Conservation (phyloP, 2,888 invertebrate species). For the Phyllotreta striolata region DNA sequence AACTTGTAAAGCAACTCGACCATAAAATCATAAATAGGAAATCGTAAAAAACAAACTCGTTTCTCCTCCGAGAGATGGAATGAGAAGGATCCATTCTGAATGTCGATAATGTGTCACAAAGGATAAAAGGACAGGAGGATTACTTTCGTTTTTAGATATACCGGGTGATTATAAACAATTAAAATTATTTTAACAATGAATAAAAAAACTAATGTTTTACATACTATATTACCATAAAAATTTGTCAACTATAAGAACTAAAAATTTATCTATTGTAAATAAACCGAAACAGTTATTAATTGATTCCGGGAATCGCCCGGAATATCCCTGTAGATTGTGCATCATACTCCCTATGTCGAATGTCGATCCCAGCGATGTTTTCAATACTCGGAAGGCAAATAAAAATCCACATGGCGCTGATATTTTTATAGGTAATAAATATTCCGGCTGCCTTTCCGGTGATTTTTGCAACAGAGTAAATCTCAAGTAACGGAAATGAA, state of each 20-base stretch:
- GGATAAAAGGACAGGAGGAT: constrained; percentile 20
- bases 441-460: constrained; percentile 28
- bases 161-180: not conserved
- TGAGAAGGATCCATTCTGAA: constrained; percentile 13
- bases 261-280: too few relatives aligned
- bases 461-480: constrained; percentile 29
- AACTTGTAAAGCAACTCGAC: constrained; percentile 27
- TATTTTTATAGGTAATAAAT: constrained; percentile 36
- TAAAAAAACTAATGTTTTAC: too few relatives aligned
- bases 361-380: constrained; percentile 23
- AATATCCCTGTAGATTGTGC: constrained; percentile 9
- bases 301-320: not conserved
- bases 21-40: constrained; percentile 31
- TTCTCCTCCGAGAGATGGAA: constrained; percentile 13
- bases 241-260: too few relatives aligned
- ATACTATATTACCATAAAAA: too few relatives aligned
- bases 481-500: constrained; percentile 31
- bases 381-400: constrained; percentile 32
- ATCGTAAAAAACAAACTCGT: constrained; percentile 27
- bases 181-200: too few relatives aligned
- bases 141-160: not conserved
- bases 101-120: constrained; percentile 31
- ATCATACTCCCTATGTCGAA: constrained; percentile 16
- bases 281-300: not conserved
- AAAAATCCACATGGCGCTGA: constrained; percentile 36